These are phyloP conservation scores for Silurus meridionalis DNA, from an alignment of 2,113 vertebrate genomes.

Conservation along the genomic window DNA sequence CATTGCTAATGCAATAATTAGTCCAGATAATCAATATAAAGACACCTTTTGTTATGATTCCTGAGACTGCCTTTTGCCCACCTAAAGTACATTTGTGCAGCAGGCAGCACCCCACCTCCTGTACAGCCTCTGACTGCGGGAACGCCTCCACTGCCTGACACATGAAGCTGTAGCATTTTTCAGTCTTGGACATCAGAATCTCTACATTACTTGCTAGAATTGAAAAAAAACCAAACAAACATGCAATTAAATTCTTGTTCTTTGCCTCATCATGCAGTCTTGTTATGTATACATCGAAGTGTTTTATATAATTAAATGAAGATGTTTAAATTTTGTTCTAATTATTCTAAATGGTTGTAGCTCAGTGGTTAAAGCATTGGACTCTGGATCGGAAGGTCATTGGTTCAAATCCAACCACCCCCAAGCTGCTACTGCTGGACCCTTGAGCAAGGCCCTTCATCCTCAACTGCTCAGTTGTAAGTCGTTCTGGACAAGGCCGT, in stretches of 20 bases:
- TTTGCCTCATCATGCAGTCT: neutral
- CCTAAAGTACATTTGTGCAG: conserved; percentile 86
- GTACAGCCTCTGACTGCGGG: conserved; percentile 78
- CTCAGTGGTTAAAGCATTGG: neutral
- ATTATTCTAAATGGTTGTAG: neutral
- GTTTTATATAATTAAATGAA: neutral
- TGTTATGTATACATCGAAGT: neutral
- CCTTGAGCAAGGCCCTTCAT: too few species aligned
- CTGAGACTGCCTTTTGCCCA: conserved; percentile 65
- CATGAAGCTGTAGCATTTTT: conserved; percentile 85
- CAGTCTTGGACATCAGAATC: conserved; percentile 91
- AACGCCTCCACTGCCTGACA: conserved; percentile 81
- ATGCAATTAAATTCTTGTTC: neutral
- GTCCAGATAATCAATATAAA: neutral
- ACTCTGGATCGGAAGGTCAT: too few species aligned
- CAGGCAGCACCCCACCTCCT: conserved; percentile 87
- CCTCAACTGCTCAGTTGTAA: too few species aligned
- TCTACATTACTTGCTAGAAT: conserved; percentile 88
- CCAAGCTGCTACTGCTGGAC: too few species aligned
- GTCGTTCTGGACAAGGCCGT: too few species aligned
- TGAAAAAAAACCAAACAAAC: conserved; percentile 51
- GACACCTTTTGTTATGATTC: neutral
- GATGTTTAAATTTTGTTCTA: neutral
- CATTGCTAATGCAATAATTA: neutral
- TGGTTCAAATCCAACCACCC: too few species aligned